Percentiles rank a stretch among this genome's conserved stretches.
phyloP scores from a whole-genome alignment of 2,797 vertebrate species.

The Mustela erminea region DNA sequence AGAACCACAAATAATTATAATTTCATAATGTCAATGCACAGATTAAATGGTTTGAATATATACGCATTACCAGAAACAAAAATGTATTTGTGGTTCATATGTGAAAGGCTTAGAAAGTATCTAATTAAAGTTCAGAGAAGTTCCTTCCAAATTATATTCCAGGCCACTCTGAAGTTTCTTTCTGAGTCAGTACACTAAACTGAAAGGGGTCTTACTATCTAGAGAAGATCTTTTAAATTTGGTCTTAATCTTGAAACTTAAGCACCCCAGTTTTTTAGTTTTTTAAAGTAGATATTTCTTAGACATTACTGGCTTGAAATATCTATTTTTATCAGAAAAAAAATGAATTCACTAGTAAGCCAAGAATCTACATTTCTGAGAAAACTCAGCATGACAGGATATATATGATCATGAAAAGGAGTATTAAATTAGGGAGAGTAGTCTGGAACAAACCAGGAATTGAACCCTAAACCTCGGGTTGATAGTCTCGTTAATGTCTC shows the following conservation, averaged over 20 bases:
- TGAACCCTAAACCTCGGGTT: not conserved
- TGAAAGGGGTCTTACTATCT: not conserved
- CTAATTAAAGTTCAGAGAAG: not conserved
- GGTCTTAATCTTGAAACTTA: no score
- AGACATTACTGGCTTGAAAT: constrained; percentile 35
- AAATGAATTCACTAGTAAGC: not conserved
- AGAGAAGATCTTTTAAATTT: constrained; percentile 16
- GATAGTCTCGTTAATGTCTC: not conserved
- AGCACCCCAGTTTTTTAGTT: no score
- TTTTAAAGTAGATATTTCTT: constrained; percentile 52
- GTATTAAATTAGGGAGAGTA: not conserved
- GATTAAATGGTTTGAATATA: not conserved
- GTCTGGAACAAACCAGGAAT: not conserved
- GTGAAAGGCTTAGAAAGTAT: not conserved
- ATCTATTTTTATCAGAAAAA: not conserved
- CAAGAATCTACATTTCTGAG: not conserved
- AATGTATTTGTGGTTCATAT: not conserved
- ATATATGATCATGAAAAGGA: not conserved
- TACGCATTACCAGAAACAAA: not conserved
- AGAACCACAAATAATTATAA: not conserved
- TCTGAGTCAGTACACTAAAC: not conserved
- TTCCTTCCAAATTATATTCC: constrained; percentile 34
- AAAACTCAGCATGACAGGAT: not conserved
- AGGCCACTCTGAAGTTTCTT: not conserved
- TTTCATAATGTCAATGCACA: not conserved